Evolutionary conservation across 2,888 invertebrate species (phyloP).

Genomic region (Cepaea hortensis): DNA sequence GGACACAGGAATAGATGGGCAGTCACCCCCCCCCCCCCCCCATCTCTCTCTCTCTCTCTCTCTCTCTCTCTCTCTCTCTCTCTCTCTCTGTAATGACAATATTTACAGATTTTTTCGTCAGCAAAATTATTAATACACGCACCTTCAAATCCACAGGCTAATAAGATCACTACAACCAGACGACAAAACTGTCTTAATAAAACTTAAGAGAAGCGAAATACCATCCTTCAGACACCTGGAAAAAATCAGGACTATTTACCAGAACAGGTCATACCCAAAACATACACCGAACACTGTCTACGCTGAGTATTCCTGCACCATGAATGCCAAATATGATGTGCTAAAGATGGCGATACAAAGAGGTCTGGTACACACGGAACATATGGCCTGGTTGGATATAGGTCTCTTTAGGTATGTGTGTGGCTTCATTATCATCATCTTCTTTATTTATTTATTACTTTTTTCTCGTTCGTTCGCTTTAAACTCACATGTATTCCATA

Average conservation of each 20-base stretch:
- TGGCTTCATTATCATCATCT: neutral
- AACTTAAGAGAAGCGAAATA: neutral
- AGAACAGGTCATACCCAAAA: neutral
- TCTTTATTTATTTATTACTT: neutral
- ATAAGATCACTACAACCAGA: neutral
- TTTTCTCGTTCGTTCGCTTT: no score
- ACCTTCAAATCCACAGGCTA: neutral
- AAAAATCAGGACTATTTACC: neutral
- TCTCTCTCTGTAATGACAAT: no score
- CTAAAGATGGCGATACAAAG: neutral
- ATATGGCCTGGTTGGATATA: neutral
- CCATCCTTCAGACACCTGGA: neutral
- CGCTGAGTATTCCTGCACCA: neutral
- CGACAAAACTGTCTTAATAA: neutral
- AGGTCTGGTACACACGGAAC: neutral
- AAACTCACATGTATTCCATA: no score
- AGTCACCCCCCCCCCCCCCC: no score
- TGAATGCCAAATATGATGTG: neutral
- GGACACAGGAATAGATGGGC: no score
- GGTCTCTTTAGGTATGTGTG: neutral
- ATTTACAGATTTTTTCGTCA: no score
- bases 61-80: no score
- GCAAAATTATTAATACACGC: no score
- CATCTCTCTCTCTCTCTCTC: no score
- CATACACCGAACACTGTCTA: neutral